phyloP scores from a whole-genome alignment of 2,113 vertebrate species.

The Ophiodon elongatus region DNA sequence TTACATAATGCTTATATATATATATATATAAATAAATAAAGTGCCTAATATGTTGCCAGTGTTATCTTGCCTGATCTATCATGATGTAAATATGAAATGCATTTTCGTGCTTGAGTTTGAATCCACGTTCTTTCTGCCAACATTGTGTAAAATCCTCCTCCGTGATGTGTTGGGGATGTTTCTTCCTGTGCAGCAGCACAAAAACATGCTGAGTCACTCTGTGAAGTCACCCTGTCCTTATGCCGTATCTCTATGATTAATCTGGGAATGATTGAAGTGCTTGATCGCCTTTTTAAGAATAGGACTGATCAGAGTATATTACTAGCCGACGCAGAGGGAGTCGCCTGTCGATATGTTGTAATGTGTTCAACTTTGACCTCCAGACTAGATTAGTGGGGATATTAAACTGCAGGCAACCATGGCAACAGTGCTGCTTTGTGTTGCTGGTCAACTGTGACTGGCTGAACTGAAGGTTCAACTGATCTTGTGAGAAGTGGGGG shows the following conservation, averaged over 20 bases:
- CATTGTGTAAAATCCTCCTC: background rate
- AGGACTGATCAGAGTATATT: background rate
- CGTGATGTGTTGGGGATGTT: background rate
- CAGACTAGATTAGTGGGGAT: background rate
- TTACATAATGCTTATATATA: background rate
- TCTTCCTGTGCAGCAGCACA: conserved; percentile 1
- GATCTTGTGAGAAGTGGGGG: background rate
- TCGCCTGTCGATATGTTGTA: background rate
- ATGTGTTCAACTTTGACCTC: background rate
- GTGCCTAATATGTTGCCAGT: background rate
- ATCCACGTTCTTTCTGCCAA: background rate
- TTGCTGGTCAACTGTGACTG: background rate
- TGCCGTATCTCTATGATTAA: conserved; percentile 23
- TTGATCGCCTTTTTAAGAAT: background rate
- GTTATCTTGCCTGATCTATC: background rate
- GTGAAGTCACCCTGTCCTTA: conserved; percentile 31
- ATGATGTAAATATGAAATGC: background rate
- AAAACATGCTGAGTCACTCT: conserved; percentile 79
- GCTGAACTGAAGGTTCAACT: background rate
- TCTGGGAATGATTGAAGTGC: background rate
- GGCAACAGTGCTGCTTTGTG: background rate
- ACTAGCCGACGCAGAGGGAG: background rate
- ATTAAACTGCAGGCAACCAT: background rate
- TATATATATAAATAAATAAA: no score
- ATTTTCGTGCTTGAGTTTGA: background rate